Base-by-base conservation (phyloP, 2,888 invertebrate genomes). In the Scaptomyza caliginosa region DNA sequence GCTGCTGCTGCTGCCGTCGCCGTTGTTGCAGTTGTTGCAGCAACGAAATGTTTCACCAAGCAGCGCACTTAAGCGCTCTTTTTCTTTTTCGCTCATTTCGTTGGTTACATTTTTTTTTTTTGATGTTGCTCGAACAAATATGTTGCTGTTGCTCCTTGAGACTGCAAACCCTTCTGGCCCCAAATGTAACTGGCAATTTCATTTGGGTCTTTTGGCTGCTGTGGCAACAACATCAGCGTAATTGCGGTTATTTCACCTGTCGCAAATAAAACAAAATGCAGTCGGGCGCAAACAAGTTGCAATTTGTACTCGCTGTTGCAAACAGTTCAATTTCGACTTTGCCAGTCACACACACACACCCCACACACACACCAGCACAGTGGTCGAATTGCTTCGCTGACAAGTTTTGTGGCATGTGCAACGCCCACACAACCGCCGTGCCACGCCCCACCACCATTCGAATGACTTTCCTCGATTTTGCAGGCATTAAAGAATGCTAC, bases 231-330 rank as follows among this genome's bases (percentile, higher is more conserved):
- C 74, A 74, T 84, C 81, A 74, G 77, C 81, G 81, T 81, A 81
- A 81, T 81, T 81, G 81, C 86, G 76, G 71, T 87, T 82, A 87
- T 87, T 87, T 85, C 83, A 83, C 83, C 83, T 85, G 86, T 67
- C 85, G 76, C 77, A 83, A 86, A 79, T 81, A 82, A 86, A 84
- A 84, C 85, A 82, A 86, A 86, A 86, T 74, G 78, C 87, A 80
- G 59, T 69, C 59, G 62, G 66, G 68, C 64, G 83, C 84, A 84
- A 84, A 84, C 81, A 77, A 84, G 85, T 81, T 86, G 85, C 87
- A 82, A 82, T 84, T 82, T 81, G 81, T 86, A 78, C 67, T 70
- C 46, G 70, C 67, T 55, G 81, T 77, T 77, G 84, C 84, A 84
- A 86, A 78, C 87, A 83, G 84, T 86, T 87, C 83, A 87, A 88